Evolutionary conservation across 2,113 vertebrate species (phyloP).

Genomic region (Percopsis transmontana): DNA sequence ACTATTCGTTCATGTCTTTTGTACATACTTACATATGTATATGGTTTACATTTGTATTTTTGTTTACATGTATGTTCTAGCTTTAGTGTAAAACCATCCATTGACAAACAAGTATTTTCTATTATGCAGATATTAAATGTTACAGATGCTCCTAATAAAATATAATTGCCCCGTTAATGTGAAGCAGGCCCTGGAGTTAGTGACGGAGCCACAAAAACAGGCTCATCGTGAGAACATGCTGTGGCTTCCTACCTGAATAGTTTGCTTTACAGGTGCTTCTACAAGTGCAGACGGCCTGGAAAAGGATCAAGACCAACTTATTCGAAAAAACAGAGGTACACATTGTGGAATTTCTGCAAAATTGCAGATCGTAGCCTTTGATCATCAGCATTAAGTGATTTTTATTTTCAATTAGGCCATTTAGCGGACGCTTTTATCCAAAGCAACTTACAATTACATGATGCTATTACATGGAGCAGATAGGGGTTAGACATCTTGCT

Average conservation of each 20-base stretch:
- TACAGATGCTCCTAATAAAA: background rate
- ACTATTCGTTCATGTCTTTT: background rate
- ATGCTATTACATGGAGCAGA: too few species aligned
- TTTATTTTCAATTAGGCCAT: too few species aligned
- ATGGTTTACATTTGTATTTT: too few species aligned
- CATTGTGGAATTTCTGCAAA: constrained; percentile 34
- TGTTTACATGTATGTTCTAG: background rate
- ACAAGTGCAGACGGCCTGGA: constrained; percentile 41
- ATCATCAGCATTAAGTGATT: too few species aligned
- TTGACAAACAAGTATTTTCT: constrained; percentile 5
- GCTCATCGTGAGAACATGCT: constrained; percentile 1
- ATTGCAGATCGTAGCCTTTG: constrained; percentile 23
- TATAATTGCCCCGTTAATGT: background rate
- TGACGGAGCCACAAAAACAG: constrained; percentile 6
- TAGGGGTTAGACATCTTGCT: too few species aligned
- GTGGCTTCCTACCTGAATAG: constrained; percentile 2
- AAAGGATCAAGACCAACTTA: constrained; percentile 21
- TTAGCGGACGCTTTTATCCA: too few species aligned
- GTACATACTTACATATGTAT: background rate
- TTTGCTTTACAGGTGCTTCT: constrained; percentile 20
- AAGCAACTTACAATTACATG: too few species aligned
- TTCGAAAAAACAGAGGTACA: constrained; percentile 20
- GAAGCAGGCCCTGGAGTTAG: background rate
- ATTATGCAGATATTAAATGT: constrained; percentile 2
- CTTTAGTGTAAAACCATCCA: constrained; percentile 2